These are phyloP conservation scores for Bacillus rossius DNA, from an alignment of 1,140 invertebrate genomes.

Conservation along the genomic window DNA sequence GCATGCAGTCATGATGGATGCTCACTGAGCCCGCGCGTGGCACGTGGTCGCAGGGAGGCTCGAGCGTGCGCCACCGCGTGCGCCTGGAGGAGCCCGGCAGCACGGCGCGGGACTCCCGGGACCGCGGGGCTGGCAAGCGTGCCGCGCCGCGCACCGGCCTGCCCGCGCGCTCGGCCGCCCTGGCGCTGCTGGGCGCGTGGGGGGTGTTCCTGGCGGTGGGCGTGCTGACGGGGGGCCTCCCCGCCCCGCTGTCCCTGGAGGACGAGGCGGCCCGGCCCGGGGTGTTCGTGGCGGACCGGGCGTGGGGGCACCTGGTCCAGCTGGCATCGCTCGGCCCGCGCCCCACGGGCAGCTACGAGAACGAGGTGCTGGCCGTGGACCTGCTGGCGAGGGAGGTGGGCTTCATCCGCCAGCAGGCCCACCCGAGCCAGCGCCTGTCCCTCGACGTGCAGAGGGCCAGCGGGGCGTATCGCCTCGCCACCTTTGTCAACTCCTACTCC, in stretches of 20 bases:
- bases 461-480: slow-evolving; percentile 70
- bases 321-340: slow-evolving; percentile 62
- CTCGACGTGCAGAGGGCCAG: slow-evolving; percentile 61
- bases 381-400: slow-evolving; percentile 45
- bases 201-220: too few relatives aligned
- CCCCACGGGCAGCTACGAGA: slow-evolving; percentile 55
- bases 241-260: slow-evolving; percentile 41
- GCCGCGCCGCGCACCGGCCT: too few relatives aligned
- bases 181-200: too few relatives aligned
- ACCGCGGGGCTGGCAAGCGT: too few relatives aligned
- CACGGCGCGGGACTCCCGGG: too few relatives aligned
- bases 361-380: slow-evolving; percentile 53
- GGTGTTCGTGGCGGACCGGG: slow-evolving; percentile 57
- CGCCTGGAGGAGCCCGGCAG: too few relatives aligned
- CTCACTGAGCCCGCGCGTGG: too few relatives aligned
- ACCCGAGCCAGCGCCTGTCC: slow-evolving; percentile 40
- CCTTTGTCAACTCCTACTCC: slow-evolving; percentile 71
- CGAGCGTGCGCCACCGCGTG: too few relatives aligned
- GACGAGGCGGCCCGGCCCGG: slow-evolving; percentile 41
- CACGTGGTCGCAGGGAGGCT: too few relatives aligned
- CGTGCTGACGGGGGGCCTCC: slow-evolving; percentile 27
- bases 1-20: too few relatives aligned
- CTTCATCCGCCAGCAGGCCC: slow-evolving; percentile 39
- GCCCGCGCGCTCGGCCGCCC: too few relatives aligned
- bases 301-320: slow-evolving; percentile 53